phyloP scores from a whole-genome alignment of 1,140 invertebrate species.

The Drosophila pruinosa region DNA sequence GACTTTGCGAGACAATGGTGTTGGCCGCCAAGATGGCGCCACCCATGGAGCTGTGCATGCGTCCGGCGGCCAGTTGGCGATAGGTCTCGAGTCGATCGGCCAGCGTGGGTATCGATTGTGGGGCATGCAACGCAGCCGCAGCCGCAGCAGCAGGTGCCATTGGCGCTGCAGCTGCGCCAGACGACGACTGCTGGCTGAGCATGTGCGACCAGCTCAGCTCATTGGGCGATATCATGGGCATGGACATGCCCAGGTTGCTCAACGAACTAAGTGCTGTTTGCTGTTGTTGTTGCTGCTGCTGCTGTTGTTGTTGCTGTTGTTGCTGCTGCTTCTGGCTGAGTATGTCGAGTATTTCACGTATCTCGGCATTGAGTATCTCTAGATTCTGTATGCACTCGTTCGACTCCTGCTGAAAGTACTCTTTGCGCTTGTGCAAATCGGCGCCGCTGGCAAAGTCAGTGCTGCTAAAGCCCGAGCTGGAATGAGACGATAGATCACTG shows the following conservation, averaged over 20 bases:
- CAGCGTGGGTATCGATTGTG: conserved; percentile 84
- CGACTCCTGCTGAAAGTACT: conserved; percentile 85
- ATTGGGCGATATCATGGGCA: conserved; percentile 85
- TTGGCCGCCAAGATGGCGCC: conserved; percentile 74
- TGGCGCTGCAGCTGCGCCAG: not conserved
- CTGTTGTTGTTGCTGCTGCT: conserved; percentile 37
- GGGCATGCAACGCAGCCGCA: conserved; percentile 59
- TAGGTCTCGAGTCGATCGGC: conserved; percentile 84
- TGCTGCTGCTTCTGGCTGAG: conserved; percentile 85
- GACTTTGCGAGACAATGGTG: conserved; percentile 84
- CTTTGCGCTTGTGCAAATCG: conserved; percentile 81
- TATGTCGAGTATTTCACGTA: conserved; percentile 88
- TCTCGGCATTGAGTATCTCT: conserved; percentile 88
- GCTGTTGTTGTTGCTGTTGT: conserved; percentile 83
- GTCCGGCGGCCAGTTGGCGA: conserved; percentile 82
- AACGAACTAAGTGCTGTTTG: not conserved
- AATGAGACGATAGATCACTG: conserved; percentile 87
- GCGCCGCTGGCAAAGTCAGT: conserved; percentile 87
- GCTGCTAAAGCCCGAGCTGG: conserved; percentile 88
- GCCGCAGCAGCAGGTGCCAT: not conserved
- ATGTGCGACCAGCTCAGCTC: conserved; percentile 86
- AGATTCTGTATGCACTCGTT: conserved; percentile 88
- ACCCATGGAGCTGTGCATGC: conserved; percentile 71
- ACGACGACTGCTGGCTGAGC: conserved; percentile 54
- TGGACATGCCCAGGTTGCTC: conserved; percentile 55